A percentile compares a stretch with the other conserved stretches of the same genome.
Conservation (phyloP, 2,888 invertebrate species). For the Salpingus planirostris region DNA sequence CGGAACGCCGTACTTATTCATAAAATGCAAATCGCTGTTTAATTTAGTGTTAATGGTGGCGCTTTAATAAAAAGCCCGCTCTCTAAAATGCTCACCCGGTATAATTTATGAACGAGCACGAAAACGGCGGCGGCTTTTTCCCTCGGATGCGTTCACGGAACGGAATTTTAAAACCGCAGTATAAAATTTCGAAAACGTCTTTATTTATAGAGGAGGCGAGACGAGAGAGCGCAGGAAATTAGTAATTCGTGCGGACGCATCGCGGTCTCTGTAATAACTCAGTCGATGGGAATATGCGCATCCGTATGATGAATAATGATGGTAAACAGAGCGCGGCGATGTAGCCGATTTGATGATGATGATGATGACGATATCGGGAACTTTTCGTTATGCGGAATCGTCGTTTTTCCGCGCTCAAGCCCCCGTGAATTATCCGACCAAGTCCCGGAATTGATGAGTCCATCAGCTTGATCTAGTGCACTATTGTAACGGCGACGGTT, state of each 20-base stretch:
- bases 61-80: conserved; percentile 12
- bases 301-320: too few relatives aligned
- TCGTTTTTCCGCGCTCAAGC: too few relatives aligned
- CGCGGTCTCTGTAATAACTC: conserved; percentile 10
- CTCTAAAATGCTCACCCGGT: conserved; percentile 3
- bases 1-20: too few relatives aligned
- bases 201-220: conserved; percentile 16
- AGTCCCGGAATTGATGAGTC: conserved; percentile 19
- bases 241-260: conserved; percentile 14
- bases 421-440: conserved; percentile 18
- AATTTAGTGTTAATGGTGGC: conserved; percentile 11
- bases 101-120: conserved; percentile 10
- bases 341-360: too few relatives aligned
- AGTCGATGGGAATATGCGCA: too few relatives aligned
- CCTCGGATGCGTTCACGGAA: background rate
- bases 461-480: conserved; percentile 20
- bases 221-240: too few relatives aligned
- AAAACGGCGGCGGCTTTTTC: background rate
- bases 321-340: too few relatives aligned
- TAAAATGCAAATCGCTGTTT: conserved; percentile 13
- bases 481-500: conserved; percentile 13
- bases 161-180: conserved; percentile 5
- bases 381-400: too few relatives aligned
- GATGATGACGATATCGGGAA: too few relatives aligned
- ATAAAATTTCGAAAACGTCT: conserved; percentile 14